These are phyloP conservation scores for Aphelinus atriplicis DNA, from an alignment of 1,140 invertebrate species.

Conservation along the genomic window DNA sequence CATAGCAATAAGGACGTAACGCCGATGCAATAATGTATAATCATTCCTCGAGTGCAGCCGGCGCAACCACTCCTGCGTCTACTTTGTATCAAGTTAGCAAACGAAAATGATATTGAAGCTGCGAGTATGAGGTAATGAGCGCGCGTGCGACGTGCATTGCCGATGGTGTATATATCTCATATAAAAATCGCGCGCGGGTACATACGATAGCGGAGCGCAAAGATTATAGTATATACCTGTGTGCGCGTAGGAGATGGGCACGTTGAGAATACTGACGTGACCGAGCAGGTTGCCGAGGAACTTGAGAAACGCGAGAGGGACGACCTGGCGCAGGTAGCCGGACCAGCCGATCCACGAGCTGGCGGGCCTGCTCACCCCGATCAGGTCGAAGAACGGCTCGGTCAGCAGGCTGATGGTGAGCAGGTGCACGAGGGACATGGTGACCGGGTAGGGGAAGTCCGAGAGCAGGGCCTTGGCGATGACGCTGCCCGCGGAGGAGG, in stretches of 20 bases:
- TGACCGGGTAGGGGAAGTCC: slow-evolving; percentile 94
- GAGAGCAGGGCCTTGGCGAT: slow-evolving; percentile 90
- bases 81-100: no score
- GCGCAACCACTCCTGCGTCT: no score
- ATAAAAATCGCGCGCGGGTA: no score
- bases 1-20: no score
- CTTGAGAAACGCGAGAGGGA: slow-evolving; percentile 93
- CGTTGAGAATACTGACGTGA: slow-evolving; percentile 97
- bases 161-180: no score
- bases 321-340: slow-evolving; percentile 83
- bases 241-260: slow-evolving; percentile 97
- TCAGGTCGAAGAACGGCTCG: slow-evolving; percentile 80
- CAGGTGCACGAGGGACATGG: slow-evolving; percentile 93
- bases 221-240: slow-evolving; percentile 79
- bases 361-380: slow-evolving; percentile 74
- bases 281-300: slow-evolving; percentile 91
- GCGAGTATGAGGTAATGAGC: no score
- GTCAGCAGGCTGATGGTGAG: slow-evolving; percentile 84
- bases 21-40: no score
- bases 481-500: slow-evolving; percentile 91
- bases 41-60: no score
- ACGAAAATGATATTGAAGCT: no score
- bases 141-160: no score
- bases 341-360: slow-evolving; percentile 71
- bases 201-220: no score